These are phyloP conservation scores for Drosophila trichaetosa DNA, from an alignment of 2,888 invertebrate species.

Conservation along the genomic window DNA sequence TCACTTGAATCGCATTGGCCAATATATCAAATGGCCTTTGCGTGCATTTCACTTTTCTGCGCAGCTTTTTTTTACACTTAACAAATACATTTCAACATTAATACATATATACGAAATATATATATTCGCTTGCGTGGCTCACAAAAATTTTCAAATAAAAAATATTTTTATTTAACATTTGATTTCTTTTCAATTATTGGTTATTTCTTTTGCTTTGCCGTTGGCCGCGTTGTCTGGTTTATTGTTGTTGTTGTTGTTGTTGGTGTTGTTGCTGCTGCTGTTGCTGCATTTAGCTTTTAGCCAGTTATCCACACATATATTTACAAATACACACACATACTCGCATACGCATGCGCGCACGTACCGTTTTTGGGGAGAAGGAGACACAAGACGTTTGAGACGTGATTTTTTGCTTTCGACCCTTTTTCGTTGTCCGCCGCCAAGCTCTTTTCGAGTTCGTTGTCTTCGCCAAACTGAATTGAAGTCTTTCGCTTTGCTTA, in stretches of 20 bases:
- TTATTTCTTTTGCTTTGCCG: constrained; percentile 56
- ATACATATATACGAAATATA: constrained; percentile 3
- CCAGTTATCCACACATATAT: constrained; percentile 46
- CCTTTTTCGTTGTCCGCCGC: constrained; percentile 64
- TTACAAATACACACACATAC: constrained; percentile 18
- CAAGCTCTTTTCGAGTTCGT: constrained; percentile 84
- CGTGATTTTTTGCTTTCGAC: constrained; percentile 51
- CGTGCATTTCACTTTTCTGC: constrained; percentile 42
- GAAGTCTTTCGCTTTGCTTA: constrained; percentile 84
- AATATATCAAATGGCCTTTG: constrained; percentile 8
- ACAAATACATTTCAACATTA: not conserved
- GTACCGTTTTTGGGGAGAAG: constrained; percentile 64
- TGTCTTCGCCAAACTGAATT: constrained; percentile 85
- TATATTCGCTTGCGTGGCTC: constrained; percentile 67
- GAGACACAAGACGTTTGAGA: constrained; percentile 36
- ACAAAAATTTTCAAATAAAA: constrained; percentile 46
- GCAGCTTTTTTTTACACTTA: constrained; percentile 2
- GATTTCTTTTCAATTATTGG: constrained; percentile 67
- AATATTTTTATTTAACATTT: constrained; percentile 59
- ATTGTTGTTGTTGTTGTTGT: not conserved
- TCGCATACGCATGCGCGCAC: constrained; percentile 73
- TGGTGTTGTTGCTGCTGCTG: constrained; percentile 28
- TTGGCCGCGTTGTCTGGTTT: constrained; percentile 33
- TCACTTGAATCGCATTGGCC: constrained; percentile 29
- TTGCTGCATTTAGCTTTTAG: constrained; percentile 72